A percentile compares a stretch with the other conserved stretches of the same genome.
Conservation (phyloP, 2,888 invertebrate genomes). For the Epinotia bilunana region DNA sequence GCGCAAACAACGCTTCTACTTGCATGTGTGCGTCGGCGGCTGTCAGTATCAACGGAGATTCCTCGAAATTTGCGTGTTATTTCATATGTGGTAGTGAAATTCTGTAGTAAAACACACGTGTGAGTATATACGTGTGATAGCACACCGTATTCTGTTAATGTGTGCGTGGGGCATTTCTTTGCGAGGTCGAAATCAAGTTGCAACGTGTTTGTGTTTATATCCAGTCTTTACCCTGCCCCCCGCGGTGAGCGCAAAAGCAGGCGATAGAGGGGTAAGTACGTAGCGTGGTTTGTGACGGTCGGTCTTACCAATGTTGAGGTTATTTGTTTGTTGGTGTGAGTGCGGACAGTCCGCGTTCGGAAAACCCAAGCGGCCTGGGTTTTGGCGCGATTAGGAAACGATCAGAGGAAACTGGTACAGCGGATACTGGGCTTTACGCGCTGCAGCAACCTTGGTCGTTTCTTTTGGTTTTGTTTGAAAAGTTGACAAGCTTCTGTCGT, state of each 20-base stretch:
- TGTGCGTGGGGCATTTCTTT: conserved; percentile 59
- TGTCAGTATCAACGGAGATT: conserved; percentile 64
- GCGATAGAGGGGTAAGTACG: conserved; percentile 55
- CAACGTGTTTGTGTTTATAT: conserved; percentile 59
- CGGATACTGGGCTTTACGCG: conserved; percentile 45
- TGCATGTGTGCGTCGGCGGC: conserved; percentile 67
- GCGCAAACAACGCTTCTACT: conserved; percentile 40
- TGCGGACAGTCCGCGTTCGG: conserved; percentile 52
- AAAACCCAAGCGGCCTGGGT: conserved; percentile 57
- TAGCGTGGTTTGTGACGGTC: conserved; percentile 43
- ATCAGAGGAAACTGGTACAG: conserved; percentile 46
- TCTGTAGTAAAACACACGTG: conserved; percentile 46
- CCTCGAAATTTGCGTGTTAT: conserved; percentile 67
- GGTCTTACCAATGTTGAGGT: conserved; percentile 43
- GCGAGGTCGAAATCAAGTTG: conserved; percentile 55
- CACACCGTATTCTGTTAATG: conserved; percentile 48
- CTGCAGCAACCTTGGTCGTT: conserved; percentile 33
- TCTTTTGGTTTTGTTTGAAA: conserved; percentile 22
- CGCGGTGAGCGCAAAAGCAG: conserved; percentile 43
- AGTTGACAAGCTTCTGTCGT: conserved; percentile 25
- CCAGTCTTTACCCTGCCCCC: conserved; percentile 56
- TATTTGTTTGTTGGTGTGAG: conserved; percentile 45
- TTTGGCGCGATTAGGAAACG: conserved; percentile 57
- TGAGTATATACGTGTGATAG: conserved; percentile 46
- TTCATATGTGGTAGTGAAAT: conserved; percentile 54